Evolutionary conservation across 2,113 vertebrate species (phyloP).

Genomic region (Atherinomorus stipes): DNA sequence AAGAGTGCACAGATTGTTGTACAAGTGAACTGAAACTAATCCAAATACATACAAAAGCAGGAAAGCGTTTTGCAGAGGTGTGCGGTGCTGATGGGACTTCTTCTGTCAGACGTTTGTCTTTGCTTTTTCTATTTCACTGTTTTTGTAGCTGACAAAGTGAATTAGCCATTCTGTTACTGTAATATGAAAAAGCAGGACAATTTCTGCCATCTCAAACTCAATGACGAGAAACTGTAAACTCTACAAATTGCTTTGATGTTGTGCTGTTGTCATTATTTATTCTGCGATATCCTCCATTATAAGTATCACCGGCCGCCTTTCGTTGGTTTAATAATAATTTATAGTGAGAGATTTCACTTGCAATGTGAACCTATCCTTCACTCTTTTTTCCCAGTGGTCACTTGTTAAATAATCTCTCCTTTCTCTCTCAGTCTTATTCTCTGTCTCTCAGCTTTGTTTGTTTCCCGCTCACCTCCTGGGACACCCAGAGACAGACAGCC

Average conservation of each 20-base stretch:
- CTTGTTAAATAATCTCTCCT: conserved; percentile 86
- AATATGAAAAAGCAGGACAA: conserved; percentile 57
- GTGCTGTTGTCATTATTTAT: conserved; percentile 64
- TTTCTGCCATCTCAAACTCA: conserved; percentile 47
- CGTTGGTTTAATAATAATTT: conserved; percentile 79
- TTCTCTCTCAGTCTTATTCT: conserved; percentile 42
- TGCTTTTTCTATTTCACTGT: conserved; percentile 11
- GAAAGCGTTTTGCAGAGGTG: not conserved
- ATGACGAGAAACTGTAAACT: conserved; percentile 65
- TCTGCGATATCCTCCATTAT: conserved; percentile 55
- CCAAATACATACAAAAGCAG: not conserved
- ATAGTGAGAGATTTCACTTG: conserved; percentile 72
- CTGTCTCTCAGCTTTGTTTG: conserved; percentile 89
- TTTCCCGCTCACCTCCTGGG: conserved; percentile 92
- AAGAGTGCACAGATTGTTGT: conserved; percentile 4
- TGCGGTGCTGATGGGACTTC: conserved; percentile 1
- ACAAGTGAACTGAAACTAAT: conserved; percentile 19
- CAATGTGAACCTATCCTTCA: conserved; percentile 76
- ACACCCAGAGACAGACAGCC: conserved; percentile 94
- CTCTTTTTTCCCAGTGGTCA: conserved; percentile 85
- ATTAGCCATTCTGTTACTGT: conserved; percentile 46
- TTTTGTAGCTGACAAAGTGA: conserved; percentile 59
- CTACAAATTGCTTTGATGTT: conserved; percentile 59
- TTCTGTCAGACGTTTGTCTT: conserved; percentile 28
- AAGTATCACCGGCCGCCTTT: conserved; percentile 40